These are phyloP conservation scores for Lasius platythorax DNA, from an alignment of 2,888 invertebrate species.

Conservation along the genomic window DNA sequence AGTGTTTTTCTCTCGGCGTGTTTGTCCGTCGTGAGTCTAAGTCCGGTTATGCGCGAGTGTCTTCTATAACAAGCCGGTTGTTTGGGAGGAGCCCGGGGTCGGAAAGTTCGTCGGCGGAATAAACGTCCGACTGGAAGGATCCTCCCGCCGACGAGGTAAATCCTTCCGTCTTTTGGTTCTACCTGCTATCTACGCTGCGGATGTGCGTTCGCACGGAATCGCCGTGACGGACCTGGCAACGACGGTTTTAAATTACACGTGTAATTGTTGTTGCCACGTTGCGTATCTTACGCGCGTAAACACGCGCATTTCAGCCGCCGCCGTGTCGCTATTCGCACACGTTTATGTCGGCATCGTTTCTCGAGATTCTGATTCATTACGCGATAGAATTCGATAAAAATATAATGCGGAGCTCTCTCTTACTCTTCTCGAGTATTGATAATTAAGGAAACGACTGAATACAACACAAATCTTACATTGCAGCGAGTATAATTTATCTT, in stretches of 20 bases:
- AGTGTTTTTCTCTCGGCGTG: conserved; percentile 34
- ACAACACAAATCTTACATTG: neutral
- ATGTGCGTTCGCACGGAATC: conserved; percentile 46
- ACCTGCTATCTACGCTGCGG: conserved; percentile 58
- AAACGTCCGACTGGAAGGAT: conserved; percentile 68
- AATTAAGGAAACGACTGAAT: neutral
- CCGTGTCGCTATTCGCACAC: conserved; percentile 4
- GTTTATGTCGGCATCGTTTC: neutral
- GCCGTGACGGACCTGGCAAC: conserved; percentile 54
- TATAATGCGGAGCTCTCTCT: no score
- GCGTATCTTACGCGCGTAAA: conserved; percentile 43
- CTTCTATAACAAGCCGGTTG: conserved; percentile 52
- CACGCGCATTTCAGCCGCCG: neutral
- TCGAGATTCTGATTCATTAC: neutral
- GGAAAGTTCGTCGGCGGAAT: conserved; percentile 58
- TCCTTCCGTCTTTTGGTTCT: conserved; percentile 60
- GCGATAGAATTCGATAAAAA: neutral
- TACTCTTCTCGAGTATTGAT: neutral
- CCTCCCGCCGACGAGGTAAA: conserved; percentile 58
- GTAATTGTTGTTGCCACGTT: conserved; percentile 76
- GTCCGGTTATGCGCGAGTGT: conserved; percentile 32
- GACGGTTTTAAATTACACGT: conserved; percentile 78
- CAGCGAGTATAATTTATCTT: neutral
- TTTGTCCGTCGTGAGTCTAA: conserved; percentile 10
- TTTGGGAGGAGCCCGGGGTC: conserved; percentile 59